Base-by-base conservation (phyloP, 1,140 invertebrate species). In the Ceratosolen fusciceps region DNA sequence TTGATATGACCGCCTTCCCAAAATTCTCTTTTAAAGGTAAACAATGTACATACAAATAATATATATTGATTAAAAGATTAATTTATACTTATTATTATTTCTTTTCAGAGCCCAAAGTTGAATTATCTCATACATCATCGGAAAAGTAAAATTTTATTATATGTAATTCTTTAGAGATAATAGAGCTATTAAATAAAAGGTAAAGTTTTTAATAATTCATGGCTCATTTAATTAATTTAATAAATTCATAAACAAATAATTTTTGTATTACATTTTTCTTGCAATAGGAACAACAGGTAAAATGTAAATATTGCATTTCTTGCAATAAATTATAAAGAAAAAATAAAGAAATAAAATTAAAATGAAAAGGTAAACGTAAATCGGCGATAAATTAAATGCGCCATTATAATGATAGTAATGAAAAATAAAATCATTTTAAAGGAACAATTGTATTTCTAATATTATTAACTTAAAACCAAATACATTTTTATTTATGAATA, bases 1-100 rank as follows among this genome's bases (percentile, higher is more conserved):
- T 92, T 34, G 96, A 98, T 86, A 96, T 98, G 94, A 95, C 94
- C 10, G 92, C 96, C 87, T 98, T 98, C 89, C 97, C 97, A 14
- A 88, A 92, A 21, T 95, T 98, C 84, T 94, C 94, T 84, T 98
- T 97, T 83, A 89, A 92, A 78, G 95, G 89, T 90, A 89, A 81
- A 67, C 24, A 76, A 71, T 62, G 26, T 60, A 10, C 56, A 71
- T 60, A 24, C 71, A 58, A 74, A 52, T 75, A 29, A 60, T 5
- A 71, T 54, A 52, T 16, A 31, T 14, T 37, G 14, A 12, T 72
- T 26, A 39, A 65, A 54, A 52, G 21, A 43, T 43, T 43, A 43
- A 7, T 12, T 52, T 52, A 52, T 52, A 19, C 19, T 52, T 54
- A 74, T 75, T 65, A 47, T 74, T 56, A 39, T 26, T 73, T 73